Evolutionary conservation across 2,113 vertebrate genomes (phyloP).

Genomic region (Mustela lutreola): DNA sequence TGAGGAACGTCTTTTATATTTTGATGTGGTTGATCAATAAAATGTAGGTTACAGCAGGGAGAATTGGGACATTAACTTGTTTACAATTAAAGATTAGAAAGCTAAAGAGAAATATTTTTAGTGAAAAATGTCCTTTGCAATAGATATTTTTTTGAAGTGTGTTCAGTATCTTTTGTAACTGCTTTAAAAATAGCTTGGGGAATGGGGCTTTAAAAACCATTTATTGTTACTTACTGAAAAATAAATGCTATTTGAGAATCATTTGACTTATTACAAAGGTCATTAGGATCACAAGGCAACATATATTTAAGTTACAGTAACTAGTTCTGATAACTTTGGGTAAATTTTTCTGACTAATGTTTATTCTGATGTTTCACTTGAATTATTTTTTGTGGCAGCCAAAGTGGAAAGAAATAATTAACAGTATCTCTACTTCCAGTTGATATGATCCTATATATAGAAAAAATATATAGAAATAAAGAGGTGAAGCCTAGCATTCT

Average conservation of each 20-base stretch:
- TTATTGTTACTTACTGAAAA: conserved; percentile 43
- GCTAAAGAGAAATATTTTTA: conserved; percentile 34
- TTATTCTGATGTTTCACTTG: conserved; percentile 66
- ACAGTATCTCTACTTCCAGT: too few relatives aligned
- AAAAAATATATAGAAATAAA: background rate
- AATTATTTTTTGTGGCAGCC: conserved; percentile 47
- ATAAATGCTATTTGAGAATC: conserved; percentile 48
- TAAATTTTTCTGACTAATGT: conserved; percentile 68
- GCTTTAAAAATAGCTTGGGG: background rate
- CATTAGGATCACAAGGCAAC: conserved; percentile 62
- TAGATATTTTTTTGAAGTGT: conserved; percentile 23
- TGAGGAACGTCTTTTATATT: background rate
- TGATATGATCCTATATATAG: too few relatives aligned
- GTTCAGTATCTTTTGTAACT: background rate
- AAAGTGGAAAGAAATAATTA: too few relatives aligned
- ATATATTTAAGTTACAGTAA: conserved; percentile 65
- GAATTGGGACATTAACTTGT: conserved; percentile 35
- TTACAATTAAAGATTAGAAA: conserved; percentile 1
- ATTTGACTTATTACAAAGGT: conserved; percentile 57
- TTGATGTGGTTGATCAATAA: background rate
- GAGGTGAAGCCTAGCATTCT: conserved; percentile 60
- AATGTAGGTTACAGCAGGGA: background rate
- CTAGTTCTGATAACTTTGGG: conserved; percentile 63
- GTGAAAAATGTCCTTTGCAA: conserved; percentile 3
- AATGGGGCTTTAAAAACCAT: background rate